These are phyloP conservation scores for Ladona fulva DNA, from an alignment of 1,140 invertebrate genomes.

Conservation along the genomic window DNA sequence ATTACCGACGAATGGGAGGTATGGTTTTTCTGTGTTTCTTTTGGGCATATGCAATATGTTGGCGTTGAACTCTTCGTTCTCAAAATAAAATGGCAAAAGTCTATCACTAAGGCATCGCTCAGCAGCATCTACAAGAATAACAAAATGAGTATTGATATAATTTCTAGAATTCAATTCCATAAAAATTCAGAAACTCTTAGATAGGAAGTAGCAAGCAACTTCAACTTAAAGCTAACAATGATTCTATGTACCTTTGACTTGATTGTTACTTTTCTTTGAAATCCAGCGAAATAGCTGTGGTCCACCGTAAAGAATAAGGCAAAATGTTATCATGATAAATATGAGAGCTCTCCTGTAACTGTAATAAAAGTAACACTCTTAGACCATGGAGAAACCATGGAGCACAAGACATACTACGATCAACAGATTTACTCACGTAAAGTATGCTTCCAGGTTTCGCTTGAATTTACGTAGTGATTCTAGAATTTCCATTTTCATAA, in stretches of 20 bases:
- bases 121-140: conserved; percentile 41
- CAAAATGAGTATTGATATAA: conserved; percentile 13
- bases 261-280: conserved; percentile 32
- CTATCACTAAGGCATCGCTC: conserved; percentile 54
- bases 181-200: conserved; percentile 1
- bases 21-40: conserved; percentile 45
- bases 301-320: conserved; percentile 53
- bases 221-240: conserved; percentile 18
- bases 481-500: conserved; percentile 18
- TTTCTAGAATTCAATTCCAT: conserved; percentile 8
- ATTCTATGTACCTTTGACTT: conserved; percentile 19
- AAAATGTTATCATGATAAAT: conserved; percentile 47
- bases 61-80: conserved; percentile 53
- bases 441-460: conserved; percentile 20
- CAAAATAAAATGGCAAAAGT: conserved; percentile 46
- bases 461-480: conserved; percentile 21
- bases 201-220: conserved; percentile 13
- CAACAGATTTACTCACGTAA: conserved; percentile 17
- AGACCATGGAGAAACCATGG: background rate
- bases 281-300: conserved; percentile 53
- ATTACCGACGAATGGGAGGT: conserved; percentile 71
- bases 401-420: background rate
- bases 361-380: conserved; percentile 26
- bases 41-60: conserved; percentile 52
- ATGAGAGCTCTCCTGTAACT: conserved; percentile 57